Percentiles rank a stretch among this genome's conserved stretches.
phyloP scores from a whole-genome alignment of 2,797 vertebrate species.

The Luscinia megarhynchos region DNA sequence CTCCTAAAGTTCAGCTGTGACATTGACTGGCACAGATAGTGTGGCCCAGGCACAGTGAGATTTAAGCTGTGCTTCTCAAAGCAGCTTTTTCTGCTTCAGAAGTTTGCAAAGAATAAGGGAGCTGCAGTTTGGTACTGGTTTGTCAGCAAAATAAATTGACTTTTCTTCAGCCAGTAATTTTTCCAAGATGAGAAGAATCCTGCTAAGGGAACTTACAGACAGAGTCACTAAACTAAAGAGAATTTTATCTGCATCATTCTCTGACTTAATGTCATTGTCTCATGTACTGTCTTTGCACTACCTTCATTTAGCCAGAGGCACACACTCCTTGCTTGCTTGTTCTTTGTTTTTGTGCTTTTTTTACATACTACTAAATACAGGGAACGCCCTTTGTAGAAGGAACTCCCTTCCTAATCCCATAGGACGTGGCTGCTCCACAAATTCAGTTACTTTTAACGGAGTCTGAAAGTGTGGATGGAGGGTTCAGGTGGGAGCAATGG shows the following conservation, averaged over 20 bases:
- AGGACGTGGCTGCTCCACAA: background rate
- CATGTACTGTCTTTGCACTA: background rate
- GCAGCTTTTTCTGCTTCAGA: background rate
- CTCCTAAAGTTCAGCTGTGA: background rate
- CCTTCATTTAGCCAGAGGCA: background rate
- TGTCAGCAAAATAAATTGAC: constrained; percentile 8
- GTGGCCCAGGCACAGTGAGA: background rate
- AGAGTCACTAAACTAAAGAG: background rate
- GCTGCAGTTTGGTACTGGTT: background rate
- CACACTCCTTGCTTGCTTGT: background rate
- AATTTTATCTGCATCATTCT: background rate
- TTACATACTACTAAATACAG: background rate
- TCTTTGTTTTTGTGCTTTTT: constrained; percentile 19
- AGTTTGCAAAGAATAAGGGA: background rate
- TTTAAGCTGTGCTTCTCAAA: background rate
- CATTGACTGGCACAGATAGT: background rate
- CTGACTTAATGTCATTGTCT: background rate
- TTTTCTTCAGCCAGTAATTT: background rate
- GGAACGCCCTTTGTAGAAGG: constrained; percentile 17
- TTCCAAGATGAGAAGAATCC: background rate
- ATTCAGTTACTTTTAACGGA: background rate
- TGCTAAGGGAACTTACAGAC: background rate
- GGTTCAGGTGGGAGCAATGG: background rate
- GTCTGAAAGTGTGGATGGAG: background rate
- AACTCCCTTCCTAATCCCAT: constrained; percentile 42